Percentiles rank a stretch among this genome's conserved stretches.
These are phyloP conservation scores for Spatula clypeata DNA, from an alignment of 2,797 vertebrate species.

Conservation along the genomic window DNA sequence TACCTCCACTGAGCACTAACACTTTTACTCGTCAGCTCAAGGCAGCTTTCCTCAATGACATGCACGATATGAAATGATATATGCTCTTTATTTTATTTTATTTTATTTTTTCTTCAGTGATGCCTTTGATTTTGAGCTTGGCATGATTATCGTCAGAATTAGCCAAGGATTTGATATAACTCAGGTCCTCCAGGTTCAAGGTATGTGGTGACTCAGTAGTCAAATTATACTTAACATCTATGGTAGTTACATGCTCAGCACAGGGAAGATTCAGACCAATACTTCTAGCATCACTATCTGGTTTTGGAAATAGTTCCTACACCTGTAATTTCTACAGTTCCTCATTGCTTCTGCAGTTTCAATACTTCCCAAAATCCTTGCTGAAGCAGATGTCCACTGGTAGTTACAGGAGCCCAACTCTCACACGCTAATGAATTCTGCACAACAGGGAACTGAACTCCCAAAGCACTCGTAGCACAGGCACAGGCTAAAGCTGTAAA, in stretches of 20 bases:
- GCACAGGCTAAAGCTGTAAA: background rate
- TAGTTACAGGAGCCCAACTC: background rate
- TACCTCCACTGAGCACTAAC: background rate
- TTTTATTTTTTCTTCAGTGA: constrained; percentile 87
- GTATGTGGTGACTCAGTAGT: constrained; percentile 80
- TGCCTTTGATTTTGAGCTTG: constrained; percentile 95
- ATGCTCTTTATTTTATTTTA: background rate
- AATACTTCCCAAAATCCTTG: background rate
- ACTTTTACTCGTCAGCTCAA: background rate
- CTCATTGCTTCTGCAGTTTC: background rate
- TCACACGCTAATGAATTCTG: background rate
- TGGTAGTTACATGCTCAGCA: background rate
- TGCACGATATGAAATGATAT: background rate
- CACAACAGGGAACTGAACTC: background rate
- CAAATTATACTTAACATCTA: background rate
- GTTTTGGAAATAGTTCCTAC: background rate
- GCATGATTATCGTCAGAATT: constrained; percentile 91
- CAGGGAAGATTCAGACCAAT: background rate
- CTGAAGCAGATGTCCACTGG: background rate
- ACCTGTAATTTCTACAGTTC: background rate
- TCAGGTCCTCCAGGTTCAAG: constrained; percentile 92
- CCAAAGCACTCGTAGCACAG: background rate
- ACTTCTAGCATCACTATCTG: background rate
- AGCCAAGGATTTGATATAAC: constrained; percentile 94
- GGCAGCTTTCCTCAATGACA: background rate